Conservation (phyloP, 2,113 vertebrate genomes). For the Bubo scandiacus region DNA sequence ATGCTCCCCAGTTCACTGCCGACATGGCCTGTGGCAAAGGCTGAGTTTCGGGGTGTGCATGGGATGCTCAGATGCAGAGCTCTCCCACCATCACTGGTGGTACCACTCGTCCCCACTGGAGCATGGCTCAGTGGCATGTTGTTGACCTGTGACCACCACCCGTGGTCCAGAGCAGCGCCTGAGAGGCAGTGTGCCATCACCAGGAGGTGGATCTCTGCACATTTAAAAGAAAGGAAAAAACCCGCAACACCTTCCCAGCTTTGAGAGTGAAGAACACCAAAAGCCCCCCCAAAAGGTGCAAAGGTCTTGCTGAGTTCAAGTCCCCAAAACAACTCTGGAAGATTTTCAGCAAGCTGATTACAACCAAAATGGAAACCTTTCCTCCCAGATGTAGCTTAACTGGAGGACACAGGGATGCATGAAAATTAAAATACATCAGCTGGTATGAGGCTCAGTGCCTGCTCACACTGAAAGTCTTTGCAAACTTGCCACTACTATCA, state of each 20-base stretch:
- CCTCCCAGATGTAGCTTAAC: not conserved
- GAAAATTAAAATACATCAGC: not conserved
- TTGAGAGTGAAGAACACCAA: not conserved
- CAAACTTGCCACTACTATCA: not conserved
- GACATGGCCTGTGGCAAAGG: not conserved
- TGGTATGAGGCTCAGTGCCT: not conserved
- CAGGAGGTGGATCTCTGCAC: not conserved
- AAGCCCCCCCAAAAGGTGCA: not conserved
- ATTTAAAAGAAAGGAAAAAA: not conserved
- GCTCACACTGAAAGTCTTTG: not conserved
- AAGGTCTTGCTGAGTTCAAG: not conserved
- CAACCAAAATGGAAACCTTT: not conserved
- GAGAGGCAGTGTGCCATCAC: not conserved
- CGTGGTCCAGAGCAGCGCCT: not conserved
- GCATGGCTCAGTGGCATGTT: fast-evolving
- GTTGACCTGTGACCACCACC: not conserved
- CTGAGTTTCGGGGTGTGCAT: not conserved
- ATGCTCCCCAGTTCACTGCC: not conserved
- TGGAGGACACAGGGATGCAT: not conserved
- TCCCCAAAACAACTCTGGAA: not conserved
- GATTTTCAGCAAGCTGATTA: not conserved
- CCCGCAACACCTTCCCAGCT: not conserved
- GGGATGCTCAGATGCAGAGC: not conserved
- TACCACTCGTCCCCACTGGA: not conserved
- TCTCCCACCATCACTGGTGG: not conserved